Evolutionary conservation across 2,113 vertebrate species (phyloP).

Genomic region (Dascyllus trimaculatus): DNA sequence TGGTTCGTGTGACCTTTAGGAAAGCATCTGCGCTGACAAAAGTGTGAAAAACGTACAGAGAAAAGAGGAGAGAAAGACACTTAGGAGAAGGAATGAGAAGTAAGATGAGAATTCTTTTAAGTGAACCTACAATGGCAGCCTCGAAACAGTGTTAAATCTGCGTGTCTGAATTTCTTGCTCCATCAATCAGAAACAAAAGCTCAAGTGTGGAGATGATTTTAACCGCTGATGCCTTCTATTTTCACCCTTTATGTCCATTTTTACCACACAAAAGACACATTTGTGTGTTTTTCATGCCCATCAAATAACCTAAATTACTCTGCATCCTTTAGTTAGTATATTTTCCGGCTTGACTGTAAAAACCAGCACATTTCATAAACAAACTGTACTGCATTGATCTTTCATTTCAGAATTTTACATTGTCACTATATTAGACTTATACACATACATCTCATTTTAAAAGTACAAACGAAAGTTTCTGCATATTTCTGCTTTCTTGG

Average conservation of each 20-base stretch:
- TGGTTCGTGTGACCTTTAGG: slow-evolving; percentile 57
- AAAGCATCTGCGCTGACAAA: slow-evolving; percentile 38
- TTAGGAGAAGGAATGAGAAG: neutral
- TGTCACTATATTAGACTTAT: neutral
- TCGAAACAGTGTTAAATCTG: slow-evolving; percentile 44
- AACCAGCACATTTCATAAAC: neutral
- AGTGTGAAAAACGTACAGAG: slow-evolving; percentile 31
- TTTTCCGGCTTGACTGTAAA: slow-evolving; percentile 30
- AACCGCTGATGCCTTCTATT: slow-evolving; percentile 56
- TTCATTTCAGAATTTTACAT: neutral
- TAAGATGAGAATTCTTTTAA: slow-evolving; percentile 20
- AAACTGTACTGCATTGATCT: slow-evolving; percentile 44
- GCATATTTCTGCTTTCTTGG: neutral
- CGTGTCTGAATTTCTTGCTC: slow-evolving; percentile 55
- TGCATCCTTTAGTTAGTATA: slow-evolving; percentile 26
- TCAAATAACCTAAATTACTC: slow-evolving; percentile 43
- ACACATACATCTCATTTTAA: neutral
- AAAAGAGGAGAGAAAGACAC: neutral
- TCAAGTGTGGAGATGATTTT: slow-evolving; percentile 42
- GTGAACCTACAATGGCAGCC: slow-evolving; percentile 21
- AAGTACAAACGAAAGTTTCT: neutral
- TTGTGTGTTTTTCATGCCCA: slow-evolving; percentile 47
- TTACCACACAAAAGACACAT: slow-evolving; percentile 49
- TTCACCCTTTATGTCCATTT: slow-evolving; percentile 65
- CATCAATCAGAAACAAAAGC: slow-evolving; percentile 70